A percentile compares a stretch with the other conserved stretches of the same genome.
These are phyloP conservation scores for Proales similis DNA, from an alignment of 1,140 invertebrate species.

Conservation along the genomic window DNA sequence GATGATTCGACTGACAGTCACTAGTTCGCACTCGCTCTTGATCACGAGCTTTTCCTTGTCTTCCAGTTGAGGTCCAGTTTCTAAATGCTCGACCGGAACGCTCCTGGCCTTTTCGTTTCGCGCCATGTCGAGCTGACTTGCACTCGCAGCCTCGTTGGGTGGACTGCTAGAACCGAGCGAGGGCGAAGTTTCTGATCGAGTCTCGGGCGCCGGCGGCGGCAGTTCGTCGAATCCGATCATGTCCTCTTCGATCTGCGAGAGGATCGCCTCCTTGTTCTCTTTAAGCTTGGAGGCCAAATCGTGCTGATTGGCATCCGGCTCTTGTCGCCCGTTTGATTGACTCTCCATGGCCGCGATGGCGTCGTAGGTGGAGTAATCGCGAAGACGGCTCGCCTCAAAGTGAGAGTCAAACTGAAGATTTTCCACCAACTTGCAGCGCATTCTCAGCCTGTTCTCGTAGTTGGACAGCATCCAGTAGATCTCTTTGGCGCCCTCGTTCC, in stretches of 20 bases:
- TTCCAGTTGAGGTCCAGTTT: conserved; percentile 16
- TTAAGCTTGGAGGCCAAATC: conserved; percentile 45
- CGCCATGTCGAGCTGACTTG: too few relatives aligned
- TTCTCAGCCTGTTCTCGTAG: conserved; percentile 61
- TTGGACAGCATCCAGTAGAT: conserved; percentile 58
- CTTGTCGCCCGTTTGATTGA: background rate
- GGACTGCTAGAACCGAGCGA: background rate
- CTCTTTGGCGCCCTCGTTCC: conserved; percentile 6
- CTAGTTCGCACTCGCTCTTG: conserved; percentile 60
- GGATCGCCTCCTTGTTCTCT: conserved; percentile 43
- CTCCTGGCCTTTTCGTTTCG: background rate
- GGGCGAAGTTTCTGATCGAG: background rate
- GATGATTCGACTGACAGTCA: conserved; percentile 60
- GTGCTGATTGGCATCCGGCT: background rate
- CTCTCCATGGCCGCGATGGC: conserved; percentile 6
- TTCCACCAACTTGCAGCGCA: conserved; percentile 60
- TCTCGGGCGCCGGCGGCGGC: background rate
- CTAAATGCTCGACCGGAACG: background rate
- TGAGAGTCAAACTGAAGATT: conserved; percentile 59
- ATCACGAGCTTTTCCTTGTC: conserved; percentile 53
- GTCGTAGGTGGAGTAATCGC: conserved; percentile 58
- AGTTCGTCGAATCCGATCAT: conserved; percentile 40
- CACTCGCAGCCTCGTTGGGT: too few relatives aligned
- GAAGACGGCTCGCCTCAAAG: conserved; percentile 59
- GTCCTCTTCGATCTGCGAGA: conserved; percentile 40